Evolutionary conservation across 2,113 vertebrate species (phyloP).

Genomic region (Lepisosteus osseus): DNA sequence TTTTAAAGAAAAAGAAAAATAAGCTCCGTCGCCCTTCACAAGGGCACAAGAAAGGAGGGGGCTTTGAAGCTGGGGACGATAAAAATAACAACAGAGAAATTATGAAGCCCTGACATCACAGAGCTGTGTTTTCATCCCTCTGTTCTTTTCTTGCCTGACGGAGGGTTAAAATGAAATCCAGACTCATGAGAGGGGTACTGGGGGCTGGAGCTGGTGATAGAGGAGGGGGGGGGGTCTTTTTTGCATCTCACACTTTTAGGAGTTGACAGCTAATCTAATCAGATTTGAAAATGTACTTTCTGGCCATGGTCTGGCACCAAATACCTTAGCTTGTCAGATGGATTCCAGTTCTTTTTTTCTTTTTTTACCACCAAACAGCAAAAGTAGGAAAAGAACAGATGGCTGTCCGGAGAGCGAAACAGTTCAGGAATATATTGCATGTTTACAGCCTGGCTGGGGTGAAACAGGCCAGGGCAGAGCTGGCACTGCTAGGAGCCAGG

Average conservation of each 20-base stretch:
- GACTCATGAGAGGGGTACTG: constrained; percentile 63
- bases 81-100: constrained; percentile 57
- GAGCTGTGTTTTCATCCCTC: constrained; percentile 40
- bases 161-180: constrained; percentile 61
- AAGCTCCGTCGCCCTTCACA: constrained; percentile 19
- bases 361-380: too few relatives aligned
- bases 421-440: too few relatives aligned
- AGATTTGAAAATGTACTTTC: constrained; percentile 49
- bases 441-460: too few relatives aligned
- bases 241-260: background rate
- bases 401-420: too few relatives aligned
- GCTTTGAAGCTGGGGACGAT: constrained; percentile 47
- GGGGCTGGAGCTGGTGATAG: constrained; percentile 38
- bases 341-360: too few relatives aligned
- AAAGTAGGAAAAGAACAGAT: too few relatives aligned
- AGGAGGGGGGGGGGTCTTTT: constrained; percentile 23
- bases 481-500: too few relatives aligned
- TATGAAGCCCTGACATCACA: constrained; percentile 49
- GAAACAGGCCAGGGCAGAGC: too few relatives aligned
- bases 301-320: constrained; percentile 40
- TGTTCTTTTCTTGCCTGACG: constrained; percentile 45
- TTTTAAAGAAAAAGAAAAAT: constrained; percentile 35
- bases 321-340: too few relatives aligned
- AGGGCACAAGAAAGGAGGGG: constrained; percentile 35
- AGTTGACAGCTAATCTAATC: constrained; percentile 41